Percentiles rank a stretch among this genome's conserved stretches.
Conservation (phyloP, 2,888 invertebrate species). For the Entomobrya multifasciata region DNA sequence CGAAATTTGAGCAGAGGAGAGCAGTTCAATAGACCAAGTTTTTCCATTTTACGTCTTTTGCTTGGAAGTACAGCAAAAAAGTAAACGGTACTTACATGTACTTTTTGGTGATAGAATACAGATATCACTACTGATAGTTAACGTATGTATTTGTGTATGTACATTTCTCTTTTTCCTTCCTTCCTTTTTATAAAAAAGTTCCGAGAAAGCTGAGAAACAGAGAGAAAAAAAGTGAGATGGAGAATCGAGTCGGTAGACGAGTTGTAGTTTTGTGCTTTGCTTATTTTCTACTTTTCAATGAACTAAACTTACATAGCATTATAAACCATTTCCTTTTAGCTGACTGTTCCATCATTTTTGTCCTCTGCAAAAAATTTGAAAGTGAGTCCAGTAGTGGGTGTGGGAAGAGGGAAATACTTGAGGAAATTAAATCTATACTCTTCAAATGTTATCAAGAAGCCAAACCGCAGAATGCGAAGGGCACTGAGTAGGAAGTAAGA, state of each 20-base stretch:
- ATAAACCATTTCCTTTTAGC: neutral
- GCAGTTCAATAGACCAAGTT: conserved; percentile 53
- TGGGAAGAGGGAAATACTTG: conserved; percentile 32
- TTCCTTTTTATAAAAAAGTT: neutral
- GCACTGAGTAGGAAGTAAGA: too few species aligned
- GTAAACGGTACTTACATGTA: too few species aligned
- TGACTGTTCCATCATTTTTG: conserved; percentile 15
- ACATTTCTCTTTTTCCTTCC: neutral
- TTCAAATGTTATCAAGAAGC: conserved; percentile 60
- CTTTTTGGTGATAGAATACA: too few species aligned
- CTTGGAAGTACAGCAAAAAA: neutral
- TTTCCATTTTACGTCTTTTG: neutral
- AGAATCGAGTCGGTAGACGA: too few species aligned
- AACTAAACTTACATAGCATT: conserved; percentile 26
- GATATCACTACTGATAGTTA: too few species aligned
- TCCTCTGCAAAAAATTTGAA: neutral
- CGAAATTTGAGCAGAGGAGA: neutral
- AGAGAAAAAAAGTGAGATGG: too few species aligned
- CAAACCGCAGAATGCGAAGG: too few species aligned
- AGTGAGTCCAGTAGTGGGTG: neutral
- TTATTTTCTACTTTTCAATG: conserved; percentile 29
- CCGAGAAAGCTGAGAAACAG: neutral
- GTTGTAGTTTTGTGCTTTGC: neutral
- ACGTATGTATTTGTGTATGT: neutral
- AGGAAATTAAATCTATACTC: conserved; percentile 68